Base-by-base conservation (phyloP, 2,113 vertebrate species). In the Planiliza haematocheilus region DNA sequence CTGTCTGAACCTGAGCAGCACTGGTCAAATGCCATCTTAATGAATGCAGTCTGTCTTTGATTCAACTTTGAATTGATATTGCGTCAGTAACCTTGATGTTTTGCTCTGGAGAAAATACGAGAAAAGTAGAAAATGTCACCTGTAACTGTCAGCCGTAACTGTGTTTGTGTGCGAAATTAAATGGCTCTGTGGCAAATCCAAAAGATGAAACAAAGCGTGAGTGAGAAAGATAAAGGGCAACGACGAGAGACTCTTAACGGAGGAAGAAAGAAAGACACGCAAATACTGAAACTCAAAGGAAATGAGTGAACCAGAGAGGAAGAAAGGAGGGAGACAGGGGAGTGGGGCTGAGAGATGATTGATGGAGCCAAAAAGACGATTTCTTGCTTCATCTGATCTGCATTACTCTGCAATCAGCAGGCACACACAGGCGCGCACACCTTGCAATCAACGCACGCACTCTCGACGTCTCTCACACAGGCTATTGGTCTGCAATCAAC, bases 301-400 rank as follows among this genome's bases (percentile, higher is more conserved):
- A 71, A 70, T 18, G 74, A 81, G 69, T 72, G 77, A 81, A 81
- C 38, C 72, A 52, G 37, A 70, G 56, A 66, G 55, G 60, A 57
- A 69, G 59, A 49, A 67, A 48, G 68, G 64, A 58, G 49, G 56
- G 38, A 70, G 63, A 60, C 24, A 12, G 20, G 43, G 8, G 43
- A 52, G 67, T 68, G 80, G 64, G 52, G 70, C 53, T 1, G 49
- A 76, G 64, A 83, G 74, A 88, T 91, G 89, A 92, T 89, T 90
- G 91, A 92, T 91, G 90, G 85, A 89, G 88, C 85, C 82, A 89
- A 89, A 91, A 88, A 89, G 90, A 45, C 69, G 88, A 90, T 91
- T 88, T 92, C 87, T 91, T 92, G 88, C 90, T 91, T 90, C 91
- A 91, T 92, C 89, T 91, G 89, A 91, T 91, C 84, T 92, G 86